phyloP scores from a whole-genome alignment of 2,888 invertebrate genomes.

The Rutpela maculata region DNA sequence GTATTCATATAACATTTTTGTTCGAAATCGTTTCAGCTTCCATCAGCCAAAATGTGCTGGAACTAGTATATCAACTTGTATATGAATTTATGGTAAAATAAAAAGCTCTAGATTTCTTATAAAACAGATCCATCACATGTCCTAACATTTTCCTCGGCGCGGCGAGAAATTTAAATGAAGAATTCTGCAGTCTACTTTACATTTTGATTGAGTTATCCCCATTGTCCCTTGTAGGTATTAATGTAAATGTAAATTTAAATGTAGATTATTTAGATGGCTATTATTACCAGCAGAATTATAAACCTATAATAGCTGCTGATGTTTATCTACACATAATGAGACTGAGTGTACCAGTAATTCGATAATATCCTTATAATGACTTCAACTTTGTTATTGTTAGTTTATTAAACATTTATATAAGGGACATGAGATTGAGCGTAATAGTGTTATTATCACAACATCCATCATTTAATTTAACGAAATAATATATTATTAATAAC shows the following conservation, averaged over 20 bases:
- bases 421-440: too few relatives aligned
- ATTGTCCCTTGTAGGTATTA: not conserved
- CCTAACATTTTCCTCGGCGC: not conserved
- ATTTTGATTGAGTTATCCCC: not conserved
- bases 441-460: too few relatives aligned
- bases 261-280: slow-evolving; percentile 1
- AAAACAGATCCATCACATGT: not conserved
- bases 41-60: too few relatives aligned
- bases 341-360: not conserved
- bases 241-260: slow-evolving; percentile 7
- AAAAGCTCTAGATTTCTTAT: too few relatives aligned
- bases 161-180: not conserved
- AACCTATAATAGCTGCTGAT: not conserved
- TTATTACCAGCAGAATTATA: not conserved
- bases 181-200: not conserved
- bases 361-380: not conserved
- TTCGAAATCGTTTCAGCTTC: too few relatives aligned
- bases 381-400: not conserved
- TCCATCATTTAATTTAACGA: too few relatives aligned
- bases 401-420: not conserved
- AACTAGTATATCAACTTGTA: too few relatives aligned
- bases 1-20: too few relatives aligned
- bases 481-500: too few relatives aligned
- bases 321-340: not conserved
- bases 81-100: too few relatives aligned